Base-by-base conservation (phyloP, 37 sponge, comb jelly and placozoan genomes). In the Amphimedon queenslandica region DNA sequence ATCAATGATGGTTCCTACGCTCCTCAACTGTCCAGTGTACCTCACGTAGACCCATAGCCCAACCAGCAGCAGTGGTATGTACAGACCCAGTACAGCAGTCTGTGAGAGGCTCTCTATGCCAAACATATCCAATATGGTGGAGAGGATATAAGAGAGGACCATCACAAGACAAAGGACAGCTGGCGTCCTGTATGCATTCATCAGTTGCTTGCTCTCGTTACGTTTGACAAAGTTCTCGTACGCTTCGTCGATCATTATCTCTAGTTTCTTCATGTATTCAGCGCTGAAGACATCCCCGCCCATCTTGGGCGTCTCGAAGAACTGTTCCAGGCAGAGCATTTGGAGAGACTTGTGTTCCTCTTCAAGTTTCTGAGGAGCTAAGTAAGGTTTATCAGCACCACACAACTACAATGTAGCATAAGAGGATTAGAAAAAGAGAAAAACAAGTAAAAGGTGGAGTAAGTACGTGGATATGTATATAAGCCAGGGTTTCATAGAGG, bases 131-230 rank as follows among this genome's bases (percentile, higher is more conserved):
- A 90, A 64, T 13, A 87, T 28, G 32, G 79, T 73, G 53, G 89
- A 87, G 13, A 93, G 21, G 8, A 98, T 57, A 60, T 93, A 95
- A 20, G 84, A 82, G 35, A 80, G 27, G 0, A 88, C 77, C 78
- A 98, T 77, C 28, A 95, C 37, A 32, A 70, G 30, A n/a, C 77
- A 65, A 10, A 98, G 82, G 27, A 91, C 92, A 29, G 87, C 92
- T 18, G 99, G 99, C 0, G 95, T 98, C 38, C 99, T 71, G 25
- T 86, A 89, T 1, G 95, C 93, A 57, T 84, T 82, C 61, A 98
- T 72, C 51, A 98, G 84, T 74, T 98, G 92, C 81, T 98, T 98
- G 74, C 84, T 86, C 61, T 95, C 92, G 61, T 98, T 98, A 31
- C 70, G 55, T 65, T 84, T 87, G 1, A 71, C 55, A 56, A 80